phyloP scores from a whole-genome alignment of 2,888 invertebrate genomes.

The Pyrgus malvae region DNA sequence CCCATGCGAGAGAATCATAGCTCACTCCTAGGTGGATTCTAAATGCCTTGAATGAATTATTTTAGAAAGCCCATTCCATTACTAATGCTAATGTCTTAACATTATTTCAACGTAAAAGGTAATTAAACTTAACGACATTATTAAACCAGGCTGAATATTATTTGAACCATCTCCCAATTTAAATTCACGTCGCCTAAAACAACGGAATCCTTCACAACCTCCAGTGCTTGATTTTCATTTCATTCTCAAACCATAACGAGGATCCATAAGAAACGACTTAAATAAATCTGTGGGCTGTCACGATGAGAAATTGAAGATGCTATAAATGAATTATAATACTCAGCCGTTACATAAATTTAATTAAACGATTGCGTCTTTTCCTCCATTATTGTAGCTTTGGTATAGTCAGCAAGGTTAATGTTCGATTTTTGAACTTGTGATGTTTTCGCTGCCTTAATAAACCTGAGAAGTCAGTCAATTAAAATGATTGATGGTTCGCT shows the following conservation, averaged over 20 bases:
- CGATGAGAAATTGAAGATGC: conserved; percentile 29
- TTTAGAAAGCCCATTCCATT: no score
- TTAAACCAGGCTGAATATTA: no score
- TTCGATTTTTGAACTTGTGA: conserved; percentile 22
- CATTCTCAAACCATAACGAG: conserved; percentile 21
- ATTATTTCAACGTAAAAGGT: no score
- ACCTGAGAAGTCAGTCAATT: background rate
- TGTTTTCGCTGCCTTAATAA: background rate
- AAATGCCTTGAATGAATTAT: no score
- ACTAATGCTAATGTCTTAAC: no score
- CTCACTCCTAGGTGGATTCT: no score
- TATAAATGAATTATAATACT: conserved; percentile 36
- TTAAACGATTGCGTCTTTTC: conserved; percentile 32
- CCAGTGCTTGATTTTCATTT: conserved; percentile 20
- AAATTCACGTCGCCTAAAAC: conserved; percentile 20
- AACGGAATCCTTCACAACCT: conserved; percentile 19
- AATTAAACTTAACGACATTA: no score
- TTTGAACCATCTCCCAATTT: conserved; percentile 5
- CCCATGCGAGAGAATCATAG: no score
- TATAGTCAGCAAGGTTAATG: conserved; percentile 12
- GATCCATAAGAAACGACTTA: conserved; percentile 24
- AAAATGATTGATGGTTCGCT: conserved; percentile 1
- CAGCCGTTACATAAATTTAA: conserved; percentile 35
- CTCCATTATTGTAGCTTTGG: conserved; percentile 31
- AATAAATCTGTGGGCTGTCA: conserved; percentile 24